Conservation (phyloP, 23 tunicate genomes). For the Trididemnum nubilum region DNA sequence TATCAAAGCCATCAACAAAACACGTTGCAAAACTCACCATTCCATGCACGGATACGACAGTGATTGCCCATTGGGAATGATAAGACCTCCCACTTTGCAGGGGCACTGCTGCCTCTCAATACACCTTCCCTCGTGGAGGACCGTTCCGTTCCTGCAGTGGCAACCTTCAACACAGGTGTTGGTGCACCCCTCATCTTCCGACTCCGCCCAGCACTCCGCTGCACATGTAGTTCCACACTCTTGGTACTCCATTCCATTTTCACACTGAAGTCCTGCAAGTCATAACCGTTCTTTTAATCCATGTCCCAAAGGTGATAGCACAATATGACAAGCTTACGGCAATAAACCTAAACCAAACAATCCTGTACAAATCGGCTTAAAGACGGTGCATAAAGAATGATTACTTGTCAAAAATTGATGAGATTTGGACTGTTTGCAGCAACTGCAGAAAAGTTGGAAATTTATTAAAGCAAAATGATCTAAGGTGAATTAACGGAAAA, state of each 20-base stretch:
- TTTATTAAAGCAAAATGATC: too few relatives aligned
- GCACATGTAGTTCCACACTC: conserved; percentile 83
- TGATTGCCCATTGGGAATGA: conserved; percentile 39
- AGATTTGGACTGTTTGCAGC: too few relatives aligned
- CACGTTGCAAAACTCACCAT: too few relatives aligned
- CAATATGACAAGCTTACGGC: too few relatives aligned
- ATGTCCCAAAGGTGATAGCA: background rate
- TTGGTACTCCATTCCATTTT: conserved; percentile 73
- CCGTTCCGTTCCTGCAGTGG: conserved; percentile 88
- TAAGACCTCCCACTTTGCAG: conserved; percentile 59
- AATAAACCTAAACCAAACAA: background rate
- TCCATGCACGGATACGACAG: conserved; percentile 63
- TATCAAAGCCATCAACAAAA: too few relatives aligned
- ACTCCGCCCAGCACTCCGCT: conserved; percentile 53
- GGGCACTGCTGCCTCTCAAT: conserved; percentile 84
- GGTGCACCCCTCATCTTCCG: conserved; percentile 65
- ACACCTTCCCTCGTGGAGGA: conserved; percentile 74
- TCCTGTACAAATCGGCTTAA: background rate
- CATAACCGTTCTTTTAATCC: background rate
- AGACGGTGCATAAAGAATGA: too few relatives aligned
- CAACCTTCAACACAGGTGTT: conserved; percentile 88
- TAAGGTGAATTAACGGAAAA: too few relatives aligned
- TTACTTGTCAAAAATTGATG: too few relatives aligned
- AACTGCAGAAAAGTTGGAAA: too few relatives aligned
- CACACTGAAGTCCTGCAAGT: conserved; percentile 84